These are phyloP conservation scores for Lasioglossum figueresi DNA, from an alignment of 2,888 invertebrate genomes.

Conservation along the genomic window DNA sequence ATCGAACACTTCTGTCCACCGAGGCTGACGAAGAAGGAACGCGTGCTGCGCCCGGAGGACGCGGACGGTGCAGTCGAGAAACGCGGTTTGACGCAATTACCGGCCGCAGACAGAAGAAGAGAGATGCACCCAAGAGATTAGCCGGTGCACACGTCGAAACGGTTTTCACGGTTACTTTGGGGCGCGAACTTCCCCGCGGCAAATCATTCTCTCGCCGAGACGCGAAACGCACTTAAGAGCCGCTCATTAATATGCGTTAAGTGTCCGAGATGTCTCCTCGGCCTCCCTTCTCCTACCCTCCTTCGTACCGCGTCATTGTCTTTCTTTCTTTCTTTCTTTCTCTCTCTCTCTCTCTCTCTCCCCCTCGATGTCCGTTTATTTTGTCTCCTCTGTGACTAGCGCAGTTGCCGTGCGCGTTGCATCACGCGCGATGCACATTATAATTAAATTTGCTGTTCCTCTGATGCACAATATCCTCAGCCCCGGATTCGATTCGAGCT, in stretches of 20 bases:
- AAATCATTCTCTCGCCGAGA: slow-evolving; percentile 65
- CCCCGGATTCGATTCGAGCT: neutral
- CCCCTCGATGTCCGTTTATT: slow-evolving; percentile 38
- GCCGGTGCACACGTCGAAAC: slow-evolving; percentile 35
- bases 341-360: slow-evolving; percentile 42
- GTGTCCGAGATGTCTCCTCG: slow-evolving; percentile 73
- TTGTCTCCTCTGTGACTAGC: slow-evolving; percentile 41
- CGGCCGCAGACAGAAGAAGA: slow-evolving; percentile 19
- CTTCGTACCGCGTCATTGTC: slow-evolving; percentile 45
- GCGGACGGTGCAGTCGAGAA: neutral
- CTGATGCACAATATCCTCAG: slow-evolving; percentile 30
- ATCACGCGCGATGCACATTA: slow-evolving; percentile 63
- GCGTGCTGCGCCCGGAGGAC: neutral
- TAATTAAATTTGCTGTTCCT: slow-evolving; percentile 61
- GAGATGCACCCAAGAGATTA: slow-evolving; percentile 28
- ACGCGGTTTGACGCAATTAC: slow-evolving; percentile 10
- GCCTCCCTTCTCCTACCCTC: slow-evolving; percentile 54
- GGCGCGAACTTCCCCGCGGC: slow-evolving; percentile 64
- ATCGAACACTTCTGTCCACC: slow-evolving; percentile 18
- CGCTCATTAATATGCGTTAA: slow-evolving; percentile 77
- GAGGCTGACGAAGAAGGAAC: slow-evolving; percentile 9
- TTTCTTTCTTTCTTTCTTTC: slow-evolving; percentile 45
- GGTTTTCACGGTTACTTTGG: slow-evolving; percentile 59
- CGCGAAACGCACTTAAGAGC: slow-evolving; percentile 71
- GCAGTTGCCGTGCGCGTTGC: slow-evolving; percentile 62